Percentiles rank a stretch among this genome's conserved stretches.
These are phyloP conservation scores for Pedionomus torquatus DNA, from an alignment of 2,113 vertebrate species.

Conservation along the genomic window DNA sequence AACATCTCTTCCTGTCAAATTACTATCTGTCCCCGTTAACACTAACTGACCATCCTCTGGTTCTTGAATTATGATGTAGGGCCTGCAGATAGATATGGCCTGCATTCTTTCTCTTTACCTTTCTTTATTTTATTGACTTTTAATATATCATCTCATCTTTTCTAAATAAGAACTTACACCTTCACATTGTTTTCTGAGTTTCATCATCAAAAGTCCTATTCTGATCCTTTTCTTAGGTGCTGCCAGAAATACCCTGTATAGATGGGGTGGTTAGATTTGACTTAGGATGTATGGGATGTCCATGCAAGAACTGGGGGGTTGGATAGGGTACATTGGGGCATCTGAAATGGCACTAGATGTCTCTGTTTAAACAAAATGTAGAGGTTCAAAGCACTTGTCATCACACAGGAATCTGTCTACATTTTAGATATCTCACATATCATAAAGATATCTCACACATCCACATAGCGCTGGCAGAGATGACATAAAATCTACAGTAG, in stretches of 20 bases:
- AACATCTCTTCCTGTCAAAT: not conserved
- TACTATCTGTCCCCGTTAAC: not conserved
- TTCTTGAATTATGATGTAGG: not conserved
- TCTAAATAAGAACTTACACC: not conserved
- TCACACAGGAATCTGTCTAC: not conserved
- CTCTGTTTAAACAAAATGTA: not conserved
- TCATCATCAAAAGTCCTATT: not conserved
- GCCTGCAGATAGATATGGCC: not conserved
- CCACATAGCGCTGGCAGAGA: not conserved
- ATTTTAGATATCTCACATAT: not conserved
- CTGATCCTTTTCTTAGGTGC: not conserved
- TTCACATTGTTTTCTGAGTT: not conserved
- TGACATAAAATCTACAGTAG: not conserved
- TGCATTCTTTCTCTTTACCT: not conserved
- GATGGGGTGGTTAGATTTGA: not conserved
- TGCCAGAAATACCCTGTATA: not conserved
- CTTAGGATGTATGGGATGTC: fast-evolving
- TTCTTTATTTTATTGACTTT: not conserved
- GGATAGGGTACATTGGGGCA: not conserved
- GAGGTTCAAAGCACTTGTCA: not conserved
- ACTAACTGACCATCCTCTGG: not conserved
- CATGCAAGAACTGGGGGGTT: not conserved
- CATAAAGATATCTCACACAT: not conserved
- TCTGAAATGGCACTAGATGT: not conserved
- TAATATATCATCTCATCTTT: not conserved